phyloP scores from a whole-genome alignment of 1,140 invertebrate genomes.

The Dendrolimus punctatus region DNA sequence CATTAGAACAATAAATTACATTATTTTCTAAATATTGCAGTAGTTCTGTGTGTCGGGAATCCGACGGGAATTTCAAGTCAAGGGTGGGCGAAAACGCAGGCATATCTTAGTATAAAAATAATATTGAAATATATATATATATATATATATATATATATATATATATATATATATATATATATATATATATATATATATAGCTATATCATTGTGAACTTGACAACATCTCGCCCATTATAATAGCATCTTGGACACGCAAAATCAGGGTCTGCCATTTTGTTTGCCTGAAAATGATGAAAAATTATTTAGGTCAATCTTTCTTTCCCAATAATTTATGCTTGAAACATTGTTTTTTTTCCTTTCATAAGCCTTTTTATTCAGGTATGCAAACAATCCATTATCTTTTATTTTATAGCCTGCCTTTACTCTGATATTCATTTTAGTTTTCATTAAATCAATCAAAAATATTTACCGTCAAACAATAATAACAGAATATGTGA shows the following conservation, averaged over 20 bases:
- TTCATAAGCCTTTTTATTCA: no score
- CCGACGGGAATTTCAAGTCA: no score
- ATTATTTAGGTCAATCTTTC: background rate
- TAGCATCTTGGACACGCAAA: constrained; percentile 57
- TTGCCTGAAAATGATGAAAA: constrained; percentile 41
- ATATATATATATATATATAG: constrained; percentile 3
- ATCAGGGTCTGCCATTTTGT: constrained; percentile 50
- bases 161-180: constrained; percentile 6
- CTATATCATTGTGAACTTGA: constrained; percentile 33
- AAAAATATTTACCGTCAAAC: constrained; percentile 64
- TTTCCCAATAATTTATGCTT: no score
- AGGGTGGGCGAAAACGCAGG: no score
- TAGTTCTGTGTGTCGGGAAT: no score
- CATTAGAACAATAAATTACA: no score
- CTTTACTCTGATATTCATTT: background rate
- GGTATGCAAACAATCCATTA: no score
- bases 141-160: constrained; percentile 5
- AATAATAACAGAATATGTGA: constrained; percentile 79
- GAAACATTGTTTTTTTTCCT: no score
- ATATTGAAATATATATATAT: constrained; percentile 4
- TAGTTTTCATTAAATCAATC: background rate
- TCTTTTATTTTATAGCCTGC: no score
- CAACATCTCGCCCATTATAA: constrained; percentile 46
- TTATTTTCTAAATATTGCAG: no score
- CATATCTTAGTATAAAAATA: no score